These are phyloP conservation scores for Oostethus manadensis DNA, from an alignment of 2,113 vertebrate genomes.

Conservation along the genomic window DNA sequence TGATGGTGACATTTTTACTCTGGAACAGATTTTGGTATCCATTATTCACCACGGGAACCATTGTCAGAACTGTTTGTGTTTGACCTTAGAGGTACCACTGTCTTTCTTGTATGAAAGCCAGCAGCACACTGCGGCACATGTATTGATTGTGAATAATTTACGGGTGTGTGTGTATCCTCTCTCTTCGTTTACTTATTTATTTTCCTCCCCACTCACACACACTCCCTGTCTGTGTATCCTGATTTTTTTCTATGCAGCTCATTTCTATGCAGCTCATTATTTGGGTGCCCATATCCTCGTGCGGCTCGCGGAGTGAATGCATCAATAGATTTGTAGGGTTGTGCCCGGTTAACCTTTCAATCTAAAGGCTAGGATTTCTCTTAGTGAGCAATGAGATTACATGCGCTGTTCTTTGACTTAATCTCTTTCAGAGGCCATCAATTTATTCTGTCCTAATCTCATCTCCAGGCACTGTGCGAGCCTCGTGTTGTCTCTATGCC, in stretches of 20 bases:
- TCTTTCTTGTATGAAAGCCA: no score
- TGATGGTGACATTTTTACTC: no score
- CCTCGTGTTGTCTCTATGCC: constrained; percentile 33
- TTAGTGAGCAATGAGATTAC: constrained; percentile 67
- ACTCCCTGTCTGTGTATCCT: no score
- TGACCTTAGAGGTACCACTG: no score
- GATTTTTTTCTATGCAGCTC: neutral
- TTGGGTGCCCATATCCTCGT: constrained; percentile 14
- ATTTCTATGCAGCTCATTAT: constrained; percentile 32
- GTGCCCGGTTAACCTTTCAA: constrained; percentile 44
- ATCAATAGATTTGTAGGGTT: constrained; percentile 23
- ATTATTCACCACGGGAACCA: no score
- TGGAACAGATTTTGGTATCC: no score
- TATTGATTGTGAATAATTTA: constrained; percentile 53
- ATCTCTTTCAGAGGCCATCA: constrained; percentile 65
- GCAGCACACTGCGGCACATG: constrained; percentile 29
- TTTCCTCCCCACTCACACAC: neutral
- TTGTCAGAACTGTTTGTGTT: no score
- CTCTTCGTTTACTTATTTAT: constrained; percentile 10
- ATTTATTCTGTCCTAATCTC: constrained; percentile 63
- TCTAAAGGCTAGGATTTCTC: constrained; percentile 54
- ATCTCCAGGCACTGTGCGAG: constrained; percentile 55
- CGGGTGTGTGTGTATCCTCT: constrained; percentile 1
- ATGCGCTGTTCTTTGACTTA: constrained; percentile 61
- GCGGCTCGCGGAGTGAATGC: constrained; percentile 10